Evolutionary conservation across 2,797 vertebrate genomes (phyloP).

Genomic region (Cryptoblepharus egeriae): DNA sequence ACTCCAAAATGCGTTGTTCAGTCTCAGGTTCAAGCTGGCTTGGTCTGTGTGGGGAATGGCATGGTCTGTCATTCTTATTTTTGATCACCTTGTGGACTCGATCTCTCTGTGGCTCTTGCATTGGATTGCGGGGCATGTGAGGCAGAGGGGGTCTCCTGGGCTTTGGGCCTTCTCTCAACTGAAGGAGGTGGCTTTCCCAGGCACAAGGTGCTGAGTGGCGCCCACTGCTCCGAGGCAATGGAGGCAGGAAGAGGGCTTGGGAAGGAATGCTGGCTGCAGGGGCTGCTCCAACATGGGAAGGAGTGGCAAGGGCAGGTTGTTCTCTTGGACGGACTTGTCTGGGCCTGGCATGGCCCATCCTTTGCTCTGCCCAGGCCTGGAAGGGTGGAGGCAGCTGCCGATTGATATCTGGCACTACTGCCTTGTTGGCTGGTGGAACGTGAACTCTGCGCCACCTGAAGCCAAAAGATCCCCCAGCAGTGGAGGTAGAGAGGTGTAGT

Average conservation of each 20-base stretch:
- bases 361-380: not conserved
- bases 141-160: not conserved
- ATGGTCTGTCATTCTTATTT: rapidly evolving
- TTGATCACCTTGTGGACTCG: rapidly evolving
- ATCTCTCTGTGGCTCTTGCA: not conserved
- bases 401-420: too few species aligned
- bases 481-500: not conserved
- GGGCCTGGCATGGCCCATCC: not conserved
- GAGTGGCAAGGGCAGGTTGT: too few species aligned
- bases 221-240: not conserved
- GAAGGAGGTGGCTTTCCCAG: not conserved
- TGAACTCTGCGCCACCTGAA: not conserved
- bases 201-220: not conserved
- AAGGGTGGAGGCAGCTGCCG: not conserved
- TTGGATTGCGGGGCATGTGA: not conserved
- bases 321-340: too few species aligned
- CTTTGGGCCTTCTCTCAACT: not conserved
- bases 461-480: not conserved
- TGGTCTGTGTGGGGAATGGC: not conserved
- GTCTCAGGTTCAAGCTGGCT: constrained; percentile 73
- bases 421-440: too few species aligned
- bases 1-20: constrained; percentile 76
- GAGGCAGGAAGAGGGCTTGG: not conserved
- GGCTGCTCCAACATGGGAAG: too few species aligned
- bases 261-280: not conserved